These are phyloP conservation scores for Amphipyra berbera DNA, from an alignment of 2,888 invertebrate species.

Conservation along the genomic window DNA sequence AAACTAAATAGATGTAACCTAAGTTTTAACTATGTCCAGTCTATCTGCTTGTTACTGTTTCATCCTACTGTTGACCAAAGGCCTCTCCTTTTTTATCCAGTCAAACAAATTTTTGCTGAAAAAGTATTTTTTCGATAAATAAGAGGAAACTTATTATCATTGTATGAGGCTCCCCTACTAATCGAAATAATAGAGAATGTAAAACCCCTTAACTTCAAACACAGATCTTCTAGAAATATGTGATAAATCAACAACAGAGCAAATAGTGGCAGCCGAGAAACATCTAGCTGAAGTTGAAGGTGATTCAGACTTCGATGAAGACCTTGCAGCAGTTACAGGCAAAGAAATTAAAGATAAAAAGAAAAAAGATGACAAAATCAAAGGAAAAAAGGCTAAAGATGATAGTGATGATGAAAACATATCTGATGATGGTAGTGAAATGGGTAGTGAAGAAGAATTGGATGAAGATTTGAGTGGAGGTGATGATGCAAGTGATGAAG, in stretches of 20 bases:
- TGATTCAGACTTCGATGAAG: slow-evolving; percentile 91
- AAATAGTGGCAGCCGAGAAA: slow-evolving; percentile 90
- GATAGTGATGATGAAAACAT: slow-evolving; percentile 50
- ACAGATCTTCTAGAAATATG: slow-evolving; percentile 94
- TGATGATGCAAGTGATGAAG: slow-evolving; percentile 47
- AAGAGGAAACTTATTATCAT: too few species aligned
- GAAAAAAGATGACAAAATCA: slow-evolving; percentile 45
- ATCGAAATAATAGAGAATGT: not conserved
- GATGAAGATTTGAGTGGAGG: slow-evolving; percentile 39
- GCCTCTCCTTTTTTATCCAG: too few species aligned
- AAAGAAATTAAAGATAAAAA: slow-evolving; percentile 72
- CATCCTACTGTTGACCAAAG: too few species aligned
- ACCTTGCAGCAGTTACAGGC: slow-evolving; percentile 89
- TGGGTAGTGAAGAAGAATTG: slow-evolving; percentile 44
- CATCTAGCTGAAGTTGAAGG: slow-evolving; percentile 90
- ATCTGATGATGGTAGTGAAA: slow-evolving; percentile 52
- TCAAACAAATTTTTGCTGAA: not conserved
- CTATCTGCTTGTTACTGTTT: too few species aligned
- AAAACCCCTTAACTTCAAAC: slow-evolving; percentile 39
- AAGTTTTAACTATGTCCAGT: too few species aligned
- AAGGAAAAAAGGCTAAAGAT: slow-evolving; percentile 34
- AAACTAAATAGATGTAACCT: too few species aligned
- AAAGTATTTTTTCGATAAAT: not conserved
- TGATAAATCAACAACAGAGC: slow-evolving; percentile 91
- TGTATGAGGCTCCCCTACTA: too few species aligned